Evolutionary conservation across 2,113 vertebrate genomes (phyloP).

Genomic region (Petrocephalus microphthalmus): DNA sequence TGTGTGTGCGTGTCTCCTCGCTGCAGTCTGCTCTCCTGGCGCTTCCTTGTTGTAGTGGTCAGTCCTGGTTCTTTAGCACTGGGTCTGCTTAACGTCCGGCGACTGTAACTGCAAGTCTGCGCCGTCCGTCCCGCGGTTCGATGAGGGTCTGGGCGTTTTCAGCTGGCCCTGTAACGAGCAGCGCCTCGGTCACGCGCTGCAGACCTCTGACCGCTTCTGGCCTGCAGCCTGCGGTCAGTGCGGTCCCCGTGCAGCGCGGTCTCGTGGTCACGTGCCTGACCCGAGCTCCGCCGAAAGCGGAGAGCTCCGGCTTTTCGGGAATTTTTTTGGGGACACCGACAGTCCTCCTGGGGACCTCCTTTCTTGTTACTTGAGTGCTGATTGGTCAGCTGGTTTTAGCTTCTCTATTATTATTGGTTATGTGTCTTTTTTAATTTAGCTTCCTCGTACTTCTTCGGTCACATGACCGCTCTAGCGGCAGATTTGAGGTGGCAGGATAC

Average conservation of each 20-base stretch:
- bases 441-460: neutral
- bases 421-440: neutral
- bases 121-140: neutral
- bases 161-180: neutral
- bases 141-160: neutral
- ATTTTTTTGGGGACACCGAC: neutral
- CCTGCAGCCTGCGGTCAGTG: neutral
- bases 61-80: neutral
- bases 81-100: neutral
- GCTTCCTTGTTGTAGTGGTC: neutral
- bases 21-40: neutral
- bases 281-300: neutral
- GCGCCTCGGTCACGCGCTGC: neutral
- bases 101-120: neutral
- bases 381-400: neutral
- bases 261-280: neutral
- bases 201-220: neutral
- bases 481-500: neutral
- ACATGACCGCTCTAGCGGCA: neutral
- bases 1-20: neutral
- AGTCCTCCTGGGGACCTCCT: neutral
- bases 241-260: neutral
- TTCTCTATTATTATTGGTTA: neutral
- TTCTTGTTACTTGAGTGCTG: neutral
- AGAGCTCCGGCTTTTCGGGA: neutral